Base-by-base conservation (phyloP, 2,888 invertebrate species). In the Trachelus iudaicus region DNA sequence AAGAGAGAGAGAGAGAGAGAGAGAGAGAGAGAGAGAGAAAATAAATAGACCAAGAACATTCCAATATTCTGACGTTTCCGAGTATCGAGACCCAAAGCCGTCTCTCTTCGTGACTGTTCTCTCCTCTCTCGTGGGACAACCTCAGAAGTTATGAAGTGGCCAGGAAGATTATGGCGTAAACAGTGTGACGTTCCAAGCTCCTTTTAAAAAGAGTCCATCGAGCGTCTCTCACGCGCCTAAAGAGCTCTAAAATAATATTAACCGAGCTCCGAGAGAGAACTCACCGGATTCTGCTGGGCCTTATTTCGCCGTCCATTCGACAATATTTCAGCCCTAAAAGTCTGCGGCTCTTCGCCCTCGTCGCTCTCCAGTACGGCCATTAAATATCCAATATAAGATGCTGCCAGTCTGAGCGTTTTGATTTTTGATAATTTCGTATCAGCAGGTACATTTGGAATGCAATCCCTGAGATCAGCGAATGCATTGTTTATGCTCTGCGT, bases 381-480 rank as follows among this genome's bases (percentile, higher is more conserved):
- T 78, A 99, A 94, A 92, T 98, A 98, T 9, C 97, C 96, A 85
- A 98, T 98, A 92, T 98, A 98, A 0, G 96, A 96, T 0, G 97
- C 98, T 0, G 98, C 98, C 87, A 99, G 92, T 80, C 98, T 94
- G 37, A 99, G 93, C 0, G 98, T 99, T 92, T 99, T 99, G 85
- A 98, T 98, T 94, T 98, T 98, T 23, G 98, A 98, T 37, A 98
- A 92, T 92, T 98, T 99, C 0, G 98, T 99, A 89, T 99, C 98
- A 0, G 97, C 95, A 0, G 98, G 98, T 1, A 99, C 98, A 89
- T 98, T 98, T 0, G 99, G 99, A 86, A 99, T 99, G 91, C 98
- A 97, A 82, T 98, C 98, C 23, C 98, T 92, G 0, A 99, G 93
- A 87, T 97, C 97, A 0, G 97, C 96, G 90, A 98, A 99, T 0